Evolutionary conservation across 2,113 vertebrate species (phyloP).

Genomic region (Otocyon megalotis): DNA sequence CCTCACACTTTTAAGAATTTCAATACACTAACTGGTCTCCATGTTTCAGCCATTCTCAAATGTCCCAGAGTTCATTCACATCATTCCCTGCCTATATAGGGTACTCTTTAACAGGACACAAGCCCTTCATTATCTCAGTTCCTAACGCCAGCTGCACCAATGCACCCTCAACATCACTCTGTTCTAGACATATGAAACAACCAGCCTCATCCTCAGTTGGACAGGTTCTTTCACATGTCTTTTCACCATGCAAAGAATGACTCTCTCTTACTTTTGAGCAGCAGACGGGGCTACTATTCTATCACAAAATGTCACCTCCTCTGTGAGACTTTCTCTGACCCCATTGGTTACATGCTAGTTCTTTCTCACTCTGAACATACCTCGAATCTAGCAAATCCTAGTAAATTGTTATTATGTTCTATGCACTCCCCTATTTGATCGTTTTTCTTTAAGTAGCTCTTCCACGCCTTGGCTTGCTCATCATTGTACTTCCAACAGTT

Average conservation of each 20-base stretch:
- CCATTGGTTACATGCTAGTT: neutral
- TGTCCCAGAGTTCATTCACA: neutral
- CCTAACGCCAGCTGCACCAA: neutral
- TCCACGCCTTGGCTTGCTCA: neutral
- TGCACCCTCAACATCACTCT: neutral
- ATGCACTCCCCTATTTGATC: neutral
- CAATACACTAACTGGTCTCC: neutral
- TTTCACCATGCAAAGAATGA: neutral
- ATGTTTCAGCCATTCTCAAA: neutral
- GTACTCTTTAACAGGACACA: neutral
- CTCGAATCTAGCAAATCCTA: constrained; percentile 8
- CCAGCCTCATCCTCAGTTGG: neutral
- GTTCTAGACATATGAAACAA: neutral
- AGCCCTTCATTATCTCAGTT: neutral
- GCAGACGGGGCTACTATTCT: neutral
- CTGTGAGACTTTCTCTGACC: neutral
- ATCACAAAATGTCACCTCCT: neutral
- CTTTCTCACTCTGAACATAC: neutral
- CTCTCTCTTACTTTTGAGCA: neutral
- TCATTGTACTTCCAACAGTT: neutral
- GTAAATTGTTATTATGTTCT: neutral
- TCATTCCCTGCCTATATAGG: neutral
- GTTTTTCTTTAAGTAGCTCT: neutral
- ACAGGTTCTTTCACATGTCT: neutral
- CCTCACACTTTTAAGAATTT: neutral